Evolutionary conservation across 2,888 invertebrate species (phyloP).

Genomic region (Gerris lacustris): DNA sequence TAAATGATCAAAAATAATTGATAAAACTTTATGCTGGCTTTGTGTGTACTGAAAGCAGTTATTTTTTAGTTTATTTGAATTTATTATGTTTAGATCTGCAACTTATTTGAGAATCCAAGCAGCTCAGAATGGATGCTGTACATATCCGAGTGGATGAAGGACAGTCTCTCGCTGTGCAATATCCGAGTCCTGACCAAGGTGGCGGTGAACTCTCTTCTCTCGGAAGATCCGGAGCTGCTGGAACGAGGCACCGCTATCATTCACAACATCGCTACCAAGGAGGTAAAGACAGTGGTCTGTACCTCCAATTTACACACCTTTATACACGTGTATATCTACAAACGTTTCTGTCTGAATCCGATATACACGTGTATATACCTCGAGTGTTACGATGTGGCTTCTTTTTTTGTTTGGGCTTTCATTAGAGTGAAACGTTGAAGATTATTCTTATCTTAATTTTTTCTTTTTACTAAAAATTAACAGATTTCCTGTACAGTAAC

Average conservation of each 20-base stretch:
- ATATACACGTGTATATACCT: no score
- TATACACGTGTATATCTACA: neutral
- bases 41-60: neutral
- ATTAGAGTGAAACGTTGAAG: no score
- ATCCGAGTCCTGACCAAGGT: conserved; percentile 84
- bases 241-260: conserved; percentile 75
- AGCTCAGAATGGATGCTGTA: conserved; percentile 87
- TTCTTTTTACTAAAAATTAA: no score
- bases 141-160: conserved; percentile 80
- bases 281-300: conserved; percentile 95
- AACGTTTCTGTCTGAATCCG: neutral
- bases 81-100: conserved; percentile 53
- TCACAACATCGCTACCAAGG: conserved; percentile 85
- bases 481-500: no score
- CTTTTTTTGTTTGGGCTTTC: no score
- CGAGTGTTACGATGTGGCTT: no score
- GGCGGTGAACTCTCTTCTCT: conserved; percentile 70
- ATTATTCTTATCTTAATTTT: no score
- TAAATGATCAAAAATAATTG: no score
- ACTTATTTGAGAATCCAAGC: conserved; percentile 76
- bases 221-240: conserved; percentile 56
- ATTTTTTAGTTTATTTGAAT: neutral
- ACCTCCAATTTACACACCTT: conserved; percentile 36
- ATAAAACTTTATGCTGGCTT: no score
- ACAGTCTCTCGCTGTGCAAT: conserved; percentile 66